Evolutionary conservation across 1,140 invertebrate species (phyloP), one percentile per base, ranked within the genome.

Genomic region (Agrypnia vestita): DNA sequence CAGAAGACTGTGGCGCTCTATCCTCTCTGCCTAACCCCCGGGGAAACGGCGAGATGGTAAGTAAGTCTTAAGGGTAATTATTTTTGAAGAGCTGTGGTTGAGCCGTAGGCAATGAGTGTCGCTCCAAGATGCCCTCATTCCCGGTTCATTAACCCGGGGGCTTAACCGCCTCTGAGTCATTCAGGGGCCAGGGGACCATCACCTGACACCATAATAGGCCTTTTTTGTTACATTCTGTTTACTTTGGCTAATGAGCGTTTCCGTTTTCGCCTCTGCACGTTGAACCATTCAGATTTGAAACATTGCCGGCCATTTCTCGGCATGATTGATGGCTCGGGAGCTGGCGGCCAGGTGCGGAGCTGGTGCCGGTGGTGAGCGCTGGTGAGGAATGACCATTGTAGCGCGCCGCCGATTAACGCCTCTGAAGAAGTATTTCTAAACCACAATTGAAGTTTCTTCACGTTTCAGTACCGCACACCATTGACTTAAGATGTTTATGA

Each of bases 181-280:
- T 25, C 13, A 19, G 19, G 1, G 19, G 17, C 10, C n/a, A 61
- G 3, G 17, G 15, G 15, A 13, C 12, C 56, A 21, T 61, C 56
- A 61, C 56, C 56, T 13, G n/a, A n/a, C 56, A 17, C 56, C 4
- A 21, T 61, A 51, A 51, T 51, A 9, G 43, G 43, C 19, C 7
- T 69, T 49, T 69, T 69, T 49, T 47, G 64, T 69, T 69, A 19
- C 59, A 62, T 69, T 69, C 64, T 69, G 43, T 69, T 69, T 69
- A 69, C 64, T 69, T 69, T 69, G 64, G 64, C 35, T 69, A 69
- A 69, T 69, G 64, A 69, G 44, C 64, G 46, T 69, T 69, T 69
- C 64, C 64, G 64, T 44, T 47, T 69, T 49, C 15, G 64, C 64
- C 19, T 47, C 64, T 69, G 9, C 43, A 47, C 64, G 46, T 69